phyloP scores from a whole-genome alignment of 2,113 vertebrate genomes.

The Pao palembangensis region DNA sequence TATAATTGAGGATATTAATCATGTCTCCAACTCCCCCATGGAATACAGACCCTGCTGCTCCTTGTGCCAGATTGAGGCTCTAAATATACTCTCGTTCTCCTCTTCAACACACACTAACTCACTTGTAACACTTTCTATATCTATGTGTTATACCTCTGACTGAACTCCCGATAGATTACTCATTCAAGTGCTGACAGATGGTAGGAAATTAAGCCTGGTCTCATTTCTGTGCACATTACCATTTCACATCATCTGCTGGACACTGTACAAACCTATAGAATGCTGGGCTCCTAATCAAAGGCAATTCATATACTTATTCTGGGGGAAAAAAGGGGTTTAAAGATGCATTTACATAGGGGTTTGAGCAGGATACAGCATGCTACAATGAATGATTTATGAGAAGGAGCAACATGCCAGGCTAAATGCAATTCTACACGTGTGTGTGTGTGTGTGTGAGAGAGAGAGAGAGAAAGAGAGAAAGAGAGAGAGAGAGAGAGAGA shows the following conservation, averaged over 20 bases:
- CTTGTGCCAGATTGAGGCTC: constrained; percentile 38
- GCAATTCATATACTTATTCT: constrained; percentile 55
- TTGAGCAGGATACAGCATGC: constrained; percentile 52
- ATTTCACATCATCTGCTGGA: constrained; percentile 20
- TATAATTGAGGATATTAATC: constrained; percentile 63
- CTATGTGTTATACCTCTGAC: constrained; percentile 24
- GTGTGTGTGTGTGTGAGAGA: no score
- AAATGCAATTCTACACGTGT: constrained; percentile 40
- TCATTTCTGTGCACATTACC: not conserved
- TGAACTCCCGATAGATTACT: constrained; percentile 26
- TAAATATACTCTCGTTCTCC: constrained; percentile 50
- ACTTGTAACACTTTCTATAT: constrained; percentile 21
- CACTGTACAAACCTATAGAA: constrained; percentile 9
- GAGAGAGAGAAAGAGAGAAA: no score
- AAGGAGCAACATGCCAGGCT: constrained; percentile 23
- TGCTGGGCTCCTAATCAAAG: constrained; percentile 41
- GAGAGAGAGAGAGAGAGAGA: no score
- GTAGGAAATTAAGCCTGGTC: constrained; percentile 20
- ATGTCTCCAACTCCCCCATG: constrained; percentile 44
- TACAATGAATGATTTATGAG: constrained; percentile 67
- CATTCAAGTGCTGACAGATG: constrained; percentile 19
- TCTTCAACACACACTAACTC: constrained; percentile 1
- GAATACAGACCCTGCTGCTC: constrained; percentile 23
- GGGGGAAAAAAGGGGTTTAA: constrained; percentile 13
- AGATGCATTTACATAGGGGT: constrained; percentile 64